phyloP scores from a whole-genome alignment of 2,888 invertebrate species.

The Sphecodes monilicornis region DNA sequence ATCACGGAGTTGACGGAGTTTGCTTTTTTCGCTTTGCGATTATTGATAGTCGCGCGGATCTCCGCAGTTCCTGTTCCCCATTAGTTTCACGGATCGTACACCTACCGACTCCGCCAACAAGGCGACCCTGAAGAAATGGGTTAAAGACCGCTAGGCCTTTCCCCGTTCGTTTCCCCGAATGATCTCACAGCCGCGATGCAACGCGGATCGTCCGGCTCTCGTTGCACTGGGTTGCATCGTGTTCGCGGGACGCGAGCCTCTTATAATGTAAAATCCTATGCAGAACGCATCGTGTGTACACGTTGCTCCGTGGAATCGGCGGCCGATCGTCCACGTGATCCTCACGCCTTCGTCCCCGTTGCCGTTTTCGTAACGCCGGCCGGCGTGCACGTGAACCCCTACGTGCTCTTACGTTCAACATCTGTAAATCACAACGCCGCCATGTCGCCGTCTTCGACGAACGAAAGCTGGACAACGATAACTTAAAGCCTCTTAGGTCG shows the following conservation, averaged over 20 bases:
- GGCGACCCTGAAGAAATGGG: slow-evolving; percentile 54
- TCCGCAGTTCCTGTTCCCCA: not conserved
- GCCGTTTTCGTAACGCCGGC: slow-evolving; percentile 46
- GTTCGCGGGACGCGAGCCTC: not conserved
- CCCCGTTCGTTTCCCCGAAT: slow-evolving; percentile 24
- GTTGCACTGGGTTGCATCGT: not conserved
- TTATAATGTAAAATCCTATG: not conserved
- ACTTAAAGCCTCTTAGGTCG: not conserved
- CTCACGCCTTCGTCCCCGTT: slow-evolving; percentile 2
- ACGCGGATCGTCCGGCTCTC: slow-evolving; percentile 25
- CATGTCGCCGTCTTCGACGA: not conserved
- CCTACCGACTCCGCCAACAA: slow-evolving; percentile 17
- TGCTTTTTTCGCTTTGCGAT: not conserved
- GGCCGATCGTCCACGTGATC: not conserved
- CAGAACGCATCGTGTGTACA: not conserved
- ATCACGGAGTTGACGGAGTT: not conserved
- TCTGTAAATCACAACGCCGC: not conserved
- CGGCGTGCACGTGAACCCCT: slow-evolving; percentile 30
- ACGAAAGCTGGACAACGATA: not conserved
- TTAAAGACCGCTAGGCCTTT: slow-evolving; percentile 52
- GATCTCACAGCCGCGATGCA: slow-evolving; percentile 8
- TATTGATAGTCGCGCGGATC: not conserved
- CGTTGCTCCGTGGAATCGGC: not conserved
- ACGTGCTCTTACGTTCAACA: not conserved
- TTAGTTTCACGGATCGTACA: not conserved